Evolutionary conservation across 2,797 vertebrate genomes (phyloP), one percentile per base, ranked within the genome.

Genomic region (Phrynocephalus forsythii): DNA sequence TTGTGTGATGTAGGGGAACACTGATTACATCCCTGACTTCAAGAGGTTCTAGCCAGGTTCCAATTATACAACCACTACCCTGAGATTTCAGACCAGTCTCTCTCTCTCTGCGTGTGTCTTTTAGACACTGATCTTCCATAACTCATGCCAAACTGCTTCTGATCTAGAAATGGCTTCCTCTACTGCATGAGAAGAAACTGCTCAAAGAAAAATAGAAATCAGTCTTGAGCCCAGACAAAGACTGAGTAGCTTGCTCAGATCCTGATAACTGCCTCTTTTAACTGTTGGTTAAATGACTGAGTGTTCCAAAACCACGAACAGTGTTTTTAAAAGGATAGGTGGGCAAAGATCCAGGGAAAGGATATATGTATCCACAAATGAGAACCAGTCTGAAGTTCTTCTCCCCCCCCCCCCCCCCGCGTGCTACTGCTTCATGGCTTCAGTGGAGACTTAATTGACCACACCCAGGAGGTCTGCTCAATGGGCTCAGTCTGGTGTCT

Each of bases 271-370:
- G 87, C 83, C 92, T 91, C 94, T 56, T 92, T 92, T 92, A 79
- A 90, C 3, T 80, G 88, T 83, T 91, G 84, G 38, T 75, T 72
- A 63, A 78, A 82, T 83, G 87, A 95, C 94, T 95, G 95, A 96
- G 95, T 96, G 96, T 92, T 95, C 86, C 91, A 90, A 68, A 91
- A 92, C 92, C 93, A 93, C 92, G 95, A 95, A 85, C 89, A 2
- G 48, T 66, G n/a, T 68, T n/a, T 15, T 68, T 82, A 44, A 67
- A 82, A 48, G 66, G 22, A 52, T 48, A 75, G 56, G 48, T 52
- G 30, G 50, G 3, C 52, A 30, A 33, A 30, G 30, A 60, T 22
- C 26, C 86, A 48, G 44, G 79, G 33, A 83, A 38, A 1, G 26
- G 48, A 56, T 69, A 56, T 69, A 20, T 16, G n/a, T 10, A 78